Evolutionary conservation across 1,140 invertebrate species (phyloP).

Genomic region (Eriocheir sinensis): DNA sequence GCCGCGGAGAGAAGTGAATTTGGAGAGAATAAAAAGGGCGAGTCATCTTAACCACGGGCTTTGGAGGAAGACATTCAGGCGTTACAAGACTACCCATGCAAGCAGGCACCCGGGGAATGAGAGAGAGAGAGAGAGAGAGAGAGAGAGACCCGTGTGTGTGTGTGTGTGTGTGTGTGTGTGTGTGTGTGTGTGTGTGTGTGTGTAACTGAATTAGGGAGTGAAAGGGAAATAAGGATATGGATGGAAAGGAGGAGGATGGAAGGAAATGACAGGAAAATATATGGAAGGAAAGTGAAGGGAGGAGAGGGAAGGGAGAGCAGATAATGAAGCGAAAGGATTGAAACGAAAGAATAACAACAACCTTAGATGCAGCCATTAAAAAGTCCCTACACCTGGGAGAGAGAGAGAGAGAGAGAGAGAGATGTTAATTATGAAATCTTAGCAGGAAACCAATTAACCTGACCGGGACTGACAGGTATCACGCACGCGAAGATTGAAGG

Average conservation of each 20-base stretch:
- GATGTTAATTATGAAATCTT: too few species aligned
- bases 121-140: conserved; percentile 4
- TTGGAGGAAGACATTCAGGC: background rate
- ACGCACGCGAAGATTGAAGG: too few species aligned
- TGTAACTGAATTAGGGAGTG: background rate
- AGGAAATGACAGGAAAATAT: background rate
- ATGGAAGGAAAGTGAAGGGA: background rate
- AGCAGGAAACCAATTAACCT: too few species aligned
- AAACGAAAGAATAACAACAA: background rate
- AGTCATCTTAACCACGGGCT: background rate
- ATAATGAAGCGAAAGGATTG: background rate
- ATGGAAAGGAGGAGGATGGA: background rate
- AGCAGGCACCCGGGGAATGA: background rate
- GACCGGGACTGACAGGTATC: too few species aligned
- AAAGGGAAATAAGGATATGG: background rate
- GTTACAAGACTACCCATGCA: background rate
- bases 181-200: conserved; percentile 37
- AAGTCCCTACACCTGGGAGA: background rate
- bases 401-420: background rate
- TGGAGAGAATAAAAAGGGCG: background rate
- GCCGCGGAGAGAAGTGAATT: background rate
- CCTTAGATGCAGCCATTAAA: background rate
- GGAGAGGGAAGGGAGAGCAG: background rate
- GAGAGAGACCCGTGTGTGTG: too few species aligned
- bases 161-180: conserved; percentile 32